Percentiles rank a stretch among this genome's conserved stretches.
These are phyloP conservation scores for Abramis brama DNA, from an alignment of 2,113 vertebrate genomes.

Conservation along the genomic window DNA sequence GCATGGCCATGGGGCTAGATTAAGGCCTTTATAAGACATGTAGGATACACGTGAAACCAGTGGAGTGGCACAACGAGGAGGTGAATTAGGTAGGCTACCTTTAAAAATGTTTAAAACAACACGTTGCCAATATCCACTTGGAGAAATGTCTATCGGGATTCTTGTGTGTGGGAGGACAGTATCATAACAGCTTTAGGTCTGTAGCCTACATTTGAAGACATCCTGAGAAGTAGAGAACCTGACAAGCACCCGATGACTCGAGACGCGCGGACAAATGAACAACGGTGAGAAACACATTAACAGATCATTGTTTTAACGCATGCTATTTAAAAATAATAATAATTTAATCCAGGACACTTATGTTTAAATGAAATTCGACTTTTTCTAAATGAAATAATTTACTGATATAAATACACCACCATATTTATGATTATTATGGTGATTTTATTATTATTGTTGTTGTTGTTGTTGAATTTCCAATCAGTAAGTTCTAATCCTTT, in stretches of 20 bases:
- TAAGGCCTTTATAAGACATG: constrained; percentile 48
- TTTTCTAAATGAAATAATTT: background rate
- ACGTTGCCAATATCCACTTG: constrained; percentile 12
- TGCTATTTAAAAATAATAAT: no score
- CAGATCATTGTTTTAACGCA: constrained; percentile 17
- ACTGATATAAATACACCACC: background rate
- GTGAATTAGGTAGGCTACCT: constrained; percentile 10
- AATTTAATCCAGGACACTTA: background rate
- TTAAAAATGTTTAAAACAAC: constrained; percentile 18
- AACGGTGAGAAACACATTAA: constrained; percentile 29
- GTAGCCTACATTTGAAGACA: background rate
- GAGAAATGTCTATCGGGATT: constrained; percentile 18
- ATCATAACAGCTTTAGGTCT: constrained; percentile 30
- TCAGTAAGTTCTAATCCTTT: background rate
- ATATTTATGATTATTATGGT: background rate
- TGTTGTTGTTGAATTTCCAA: background rate
- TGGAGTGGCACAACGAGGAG: constrained; percentile 36
- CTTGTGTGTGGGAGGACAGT: constrained; percentile 38
- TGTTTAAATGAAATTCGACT: background rate
- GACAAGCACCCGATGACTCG: constrained; percentile 18
- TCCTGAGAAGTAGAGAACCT: constrained; percentile 23
- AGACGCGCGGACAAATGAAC: background rate
- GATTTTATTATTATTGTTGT: background rate
- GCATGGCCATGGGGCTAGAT: constrained; percentile 55
- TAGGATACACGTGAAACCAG: constrained; percentile 42